phyloP scores from a whole-genome alignment of 2,113 vertebrate genomes.

The Muscicapa adusta region DNA sequence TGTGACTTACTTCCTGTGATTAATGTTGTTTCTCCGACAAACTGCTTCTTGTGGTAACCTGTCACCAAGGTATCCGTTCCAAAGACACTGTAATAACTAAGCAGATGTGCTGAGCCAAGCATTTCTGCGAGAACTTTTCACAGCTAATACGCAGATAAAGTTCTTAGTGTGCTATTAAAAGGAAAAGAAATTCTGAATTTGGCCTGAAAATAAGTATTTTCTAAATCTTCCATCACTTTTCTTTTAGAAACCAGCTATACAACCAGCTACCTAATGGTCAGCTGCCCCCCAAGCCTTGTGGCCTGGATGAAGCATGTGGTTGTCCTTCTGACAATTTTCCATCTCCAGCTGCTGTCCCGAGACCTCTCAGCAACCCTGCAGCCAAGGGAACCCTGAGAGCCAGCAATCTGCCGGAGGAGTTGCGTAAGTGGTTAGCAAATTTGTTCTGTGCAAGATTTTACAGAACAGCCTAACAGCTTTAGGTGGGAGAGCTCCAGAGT shows the following conservation, averaged over 20 bases:
- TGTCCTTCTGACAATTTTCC: constrained; percentile 46
- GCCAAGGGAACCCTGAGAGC: constrained; percentile 73
- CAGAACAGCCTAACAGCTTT: background rate
- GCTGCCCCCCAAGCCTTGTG: background rate
- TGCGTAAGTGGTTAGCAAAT: constrained; percentile 72
- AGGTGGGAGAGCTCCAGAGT: background rate
- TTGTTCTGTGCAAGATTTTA: constrained; percentile 2
- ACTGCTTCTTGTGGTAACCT: background rate
- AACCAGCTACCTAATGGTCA: constrained; percentile 41
- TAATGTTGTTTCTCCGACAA: background rate
- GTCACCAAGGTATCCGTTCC: background rate
- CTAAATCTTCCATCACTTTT: background rate
- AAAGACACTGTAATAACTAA: background rate
- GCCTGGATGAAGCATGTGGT: background rate
- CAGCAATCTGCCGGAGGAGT: constrained; percentile 77
- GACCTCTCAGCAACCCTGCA: constrained; percentile 64
- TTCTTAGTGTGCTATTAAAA: background rate
- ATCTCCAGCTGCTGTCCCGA: constrained; percentile 57
- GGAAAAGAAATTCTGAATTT: background rate
- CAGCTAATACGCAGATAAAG: background rate
- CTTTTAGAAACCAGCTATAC: constrained; percentile 63
- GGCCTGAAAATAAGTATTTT: background rate
- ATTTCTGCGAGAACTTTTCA: background rate
- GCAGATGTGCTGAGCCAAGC: background rate
- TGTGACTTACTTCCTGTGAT: background rate